Evolutionary conservation across 2,888 invertebrate genomes (phyloP), one percentile per base, ranked within the genome.

Genomic region (Dicranocentrus wangi): DNA sequence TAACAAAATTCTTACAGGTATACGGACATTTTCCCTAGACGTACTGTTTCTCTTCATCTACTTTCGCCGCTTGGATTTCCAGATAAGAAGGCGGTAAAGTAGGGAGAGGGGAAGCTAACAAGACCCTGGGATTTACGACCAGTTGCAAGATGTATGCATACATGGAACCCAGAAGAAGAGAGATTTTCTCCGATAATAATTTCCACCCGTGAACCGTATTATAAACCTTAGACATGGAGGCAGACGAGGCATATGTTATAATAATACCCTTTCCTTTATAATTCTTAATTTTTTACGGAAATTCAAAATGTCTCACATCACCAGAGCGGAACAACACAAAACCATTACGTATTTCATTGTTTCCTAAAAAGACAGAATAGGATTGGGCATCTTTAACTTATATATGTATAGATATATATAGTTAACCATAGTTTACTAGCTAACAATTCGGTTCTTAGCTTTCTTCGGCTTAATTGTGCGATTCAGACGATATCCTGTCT

Each of bases 91-190:
- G 21, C 13, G 42, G 23, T 8, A 1, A 21, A 21, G 21, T 2
- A 17, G 19, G 32, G n/a, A 43, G 17, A 23, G 42, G 63, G 65
- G 21, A 65, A 65, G 21, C 65, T 19, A 65, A 43, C 65, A 23
- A 39, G 65, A 21, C 65, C 23, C 23, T 23, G 23, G 65, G 65
- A 65, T 65, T 65, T 65, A 65, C 42, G 65, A 65, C 42, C 19
- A 65, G 65, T 65, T 43, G 23, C 13, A 43, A 65, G 39, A 39
- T 63, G 28, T 19, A 39, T 63, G 28, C 10, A 17, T 61, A 43
- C 19, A 42, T 5, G 39, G 28, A 60, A 60, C 55, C 10, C 1
- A 15, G 25, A 17, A 5, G 65, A 65, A 65, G 65, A 13, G 23
- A 43, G 21, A 65, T 61, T 65, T 39, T 42, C 23, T 1, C 1